phyloP scores from a whole-genome alignment of 2,113 vertebrate species.

The Malaclemys terrapin region DNA sequence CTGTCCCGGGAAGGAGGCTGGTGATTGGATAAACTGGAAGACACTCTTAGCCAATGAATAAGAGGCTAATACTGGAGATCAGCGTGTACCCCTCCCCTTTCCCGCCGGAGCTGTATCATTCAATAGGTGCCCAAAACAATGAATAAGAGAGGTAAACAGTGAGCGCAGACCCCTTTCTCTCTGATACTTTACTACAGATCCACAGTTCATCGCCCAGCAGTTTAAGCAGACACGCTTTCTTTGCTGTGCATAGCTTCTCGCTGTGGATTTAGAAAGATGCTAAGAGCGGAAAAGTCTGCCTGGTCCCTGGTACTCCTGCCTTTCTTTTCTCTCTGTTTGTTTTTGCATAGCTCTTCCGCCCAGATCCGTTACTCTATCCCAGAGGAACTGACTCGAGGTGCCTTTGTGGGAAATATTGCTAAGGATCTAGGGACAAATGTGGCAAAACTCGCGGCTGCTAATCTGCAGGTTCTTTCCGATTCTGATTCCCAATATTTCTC shows the following conservation, averaged over 20 bases:
- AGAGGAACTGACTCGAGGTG: constrained; percentile 79
- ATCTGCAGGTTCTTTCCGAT: constrained; percentile 86
- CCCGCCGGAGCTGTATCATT: constrained; percentile 18
- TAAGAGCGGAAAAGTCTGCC: constrained; percentile 72
- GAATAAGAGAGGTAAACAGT: constrained; percentile 76
- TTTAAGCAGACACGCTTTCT: neutral
- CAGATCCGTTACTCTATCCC: constrained; percentile 82
- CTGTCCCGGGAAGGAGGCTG: constrained; percentile 55
- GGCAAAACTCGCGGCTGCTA: constrained; percentile 84
- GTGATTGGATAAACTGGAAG: constrained; percentile 65
- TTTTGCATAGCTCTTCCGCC: constrained; percentile 82
- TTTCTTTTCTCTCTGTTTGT: constrained; percentile 84
- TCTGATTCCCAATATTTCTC: constrained; percentile 87
- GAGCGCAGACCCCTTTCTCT: constrained; percentile 62
- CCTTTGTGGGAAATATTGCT: constrained; percentile 84
- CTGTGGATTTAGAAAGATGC: constrained; percentile 78
- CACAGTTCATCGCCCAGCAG: neutral
- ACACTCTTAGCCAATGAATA: constrained; percentile 63
- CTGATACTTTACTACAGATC: neutral
- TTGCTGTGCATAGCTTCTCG: constrained; percentile 59
- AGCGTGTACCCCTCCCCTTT: constrained; percentile 33
- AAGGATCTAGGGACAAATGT: constrained; percentile 88
- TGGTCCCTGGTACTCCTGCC: constrained; percentile 81
- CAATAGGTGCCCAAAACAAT: constrained; percentile 68
- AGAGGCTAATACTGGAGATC: constrained; percentile 49